A percentile compares a stretch with the other conserved stretches of the same genome.
phyloP scores from a whole-genome alignment of 2,888 invertebrate genomes.

The Deilephila elpenor region DNA sequence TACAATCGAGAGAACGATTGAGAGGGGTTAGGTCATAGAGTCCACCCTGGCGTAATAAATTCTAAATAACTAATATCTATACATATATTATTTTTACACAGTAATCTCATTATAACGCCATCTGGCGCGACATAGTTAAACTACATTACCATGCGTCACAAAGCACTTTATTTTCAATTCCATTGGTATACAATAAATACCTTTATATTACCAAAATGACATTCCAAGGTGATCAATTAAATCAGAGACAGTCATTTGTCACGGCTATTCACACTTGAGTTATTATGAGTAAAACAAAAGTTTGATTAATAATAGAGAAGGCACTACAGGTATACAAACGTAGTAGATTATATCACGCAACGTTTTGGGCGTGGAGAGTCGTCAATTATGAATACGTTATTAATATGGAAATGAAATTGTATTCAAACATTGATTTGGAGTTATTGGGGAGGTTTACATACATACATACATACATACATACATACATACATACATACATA shows the following conservation, averaged over 20 bases:
- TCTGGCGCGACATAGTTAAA: background rate
- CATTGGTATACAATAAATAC: background rate
- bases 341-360: conserved; percentile 1
- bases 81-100: background rate
- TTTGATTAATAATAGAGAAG: background rate
- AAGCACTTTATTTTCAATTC: background rate
- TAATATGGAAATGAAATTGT: background rate
- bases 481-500: too few relatives aligned
- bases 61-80: too few relatives aligned
- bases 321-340: background rate
- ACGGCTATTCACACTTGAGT: too few relatives aligned
- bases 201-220: background rate
- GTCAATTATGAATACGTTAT: background rate
- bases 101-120: too few relatives aligned
- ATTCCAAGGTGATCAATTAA: background rate
- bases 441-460: background rate
- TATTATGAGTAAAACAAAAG: background rate
- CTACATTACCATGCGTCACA: background rate
- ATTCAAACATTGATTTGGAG: background rate
- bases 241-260: too few relatives aligned
- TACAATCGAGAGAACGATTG: too few relatives aligned
- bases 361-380: background rate
- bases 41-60: too few relatives aligned
- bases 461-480: too few relatives aligned
- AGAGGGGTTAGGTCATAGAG: too few relatives aligned